phyloP scores from a whole-genome alignment of 1,140 invertebrate genomes.

The Schlechtendalia chinensis region DNA sequence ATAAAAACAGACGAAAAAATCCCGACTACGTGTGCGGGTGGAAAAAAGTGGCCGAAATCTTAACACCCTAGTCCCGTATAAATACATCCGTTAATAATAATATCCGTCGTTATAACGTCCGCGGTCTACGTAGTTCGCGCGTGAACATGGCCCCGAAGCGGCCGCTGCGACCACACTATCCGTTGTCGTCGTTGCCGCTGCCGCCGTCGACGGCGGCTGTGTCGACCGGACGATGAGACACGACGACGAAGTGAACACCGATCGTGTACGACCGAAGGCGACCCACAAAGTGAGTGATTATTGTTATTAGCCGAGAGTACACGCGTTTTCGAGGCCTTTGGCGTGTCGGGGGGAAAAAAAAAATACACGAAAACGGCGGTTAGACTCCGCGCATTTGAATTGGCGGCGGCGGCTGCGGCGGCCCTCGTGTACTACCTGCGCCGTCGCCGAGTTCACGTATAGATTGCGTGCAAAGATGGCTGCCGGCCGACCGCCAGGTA shows the following conservation, averaged over 20 bases:
- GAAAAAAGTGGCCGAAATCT: background rate
- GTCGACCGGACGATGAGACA: background rate
- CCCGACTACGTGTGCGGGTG: background rate
- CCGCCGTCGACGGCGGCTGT: background rate
- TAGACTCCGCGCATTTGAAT: conserved; percentile 22
- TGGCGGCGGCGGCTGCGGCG: background rate
- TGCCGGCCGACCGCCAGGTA: conserved; percentile 32
- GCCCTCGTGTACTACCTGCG: conserved; percentile 7
- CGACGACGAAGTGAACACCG: conserved; percentile 1
- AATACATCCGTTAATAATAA: too few relatives aligned
- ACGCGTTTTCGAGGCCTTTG: background rate
- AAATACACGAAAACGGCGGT: conserved; percentile 7
- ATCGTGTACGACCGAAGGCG: background rate
- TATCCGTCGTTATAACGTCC: too few relatives aligned
- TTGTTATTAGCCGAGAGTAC: background rate
- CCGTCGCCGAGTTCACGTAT: conserved; percentile 37
- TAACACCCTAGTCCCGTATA: too few relatives aligned
- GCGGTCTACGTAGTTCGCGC: too few relatives aligned
- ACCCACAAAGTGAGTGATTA: background rate
- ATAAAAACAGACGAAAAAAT: background rate
- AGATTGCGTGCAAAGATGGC: conserved; percentile 50
- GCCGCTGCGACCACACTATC: background rate
- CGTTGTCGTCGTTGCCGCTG: background rate
- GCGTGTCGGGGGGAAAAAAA: background rate
- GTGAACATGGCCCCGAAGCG: background rate